Evolutionary conservation across 1,140 invertebrate species (phyloP).

Genomic region (Penaeus vannamei): DNA sequence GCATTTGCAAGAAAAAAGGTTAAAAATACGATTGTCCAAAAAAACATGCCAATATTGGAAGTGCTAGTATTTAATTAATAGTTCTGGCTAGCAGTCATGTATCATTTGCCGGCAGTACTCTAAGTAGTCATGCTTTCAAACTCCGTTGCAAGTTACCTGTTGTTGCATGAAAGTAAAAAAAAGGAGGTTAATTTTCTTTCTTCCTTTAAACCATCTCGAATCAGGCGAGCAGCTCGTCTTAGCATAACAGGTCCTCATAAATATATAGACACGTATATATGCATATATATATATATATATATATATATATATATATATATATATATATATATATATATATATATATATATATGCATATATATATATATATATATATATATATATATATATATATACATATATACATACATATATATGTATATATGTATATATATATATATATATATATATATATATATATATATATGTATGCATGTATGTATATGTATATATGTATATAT

Average conservation of each 20-base stretch:
- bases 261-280: too few relatives aligned
- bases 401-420: conserved; percentile 26
- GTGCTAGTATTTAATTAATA: conserved; percentile 42
- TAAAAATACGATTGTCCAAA: background rate
- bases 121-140: conserved; percentile 41
- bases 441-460: conserved; percentile 39
- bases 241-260: too few relatives aligned
- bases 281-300: too few relatives aligned
- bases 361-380: conserved; percentile 13
- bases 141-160: conserved; percentile 63
- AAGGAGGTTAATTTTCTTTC: conserved; percentile 10
- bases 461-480: conserved; percentile 16
- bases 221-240: too few relatives aligned
- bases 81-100: background rate
- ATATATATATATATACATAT: conserved; percentile 21
- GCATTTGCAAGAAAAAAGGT: background rate
- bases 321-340: background rate
- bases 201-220: too few relatives aligned
- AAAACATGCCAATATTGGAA: conserved; percentile 40
- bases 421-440: conserved; percentile 38
- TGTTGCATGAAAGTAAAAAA: conserved; percentile 60
- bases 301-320: too few relatives aligned
- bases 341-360: background rate
- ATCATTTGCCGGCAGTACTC: conserved; percentile 25
- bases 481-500: conserved; percentile 21